Evolutionary conservation across 1,140 invertebrate species (phyloP).

Genomic region (Macrobrachium nipponense): DNA sequence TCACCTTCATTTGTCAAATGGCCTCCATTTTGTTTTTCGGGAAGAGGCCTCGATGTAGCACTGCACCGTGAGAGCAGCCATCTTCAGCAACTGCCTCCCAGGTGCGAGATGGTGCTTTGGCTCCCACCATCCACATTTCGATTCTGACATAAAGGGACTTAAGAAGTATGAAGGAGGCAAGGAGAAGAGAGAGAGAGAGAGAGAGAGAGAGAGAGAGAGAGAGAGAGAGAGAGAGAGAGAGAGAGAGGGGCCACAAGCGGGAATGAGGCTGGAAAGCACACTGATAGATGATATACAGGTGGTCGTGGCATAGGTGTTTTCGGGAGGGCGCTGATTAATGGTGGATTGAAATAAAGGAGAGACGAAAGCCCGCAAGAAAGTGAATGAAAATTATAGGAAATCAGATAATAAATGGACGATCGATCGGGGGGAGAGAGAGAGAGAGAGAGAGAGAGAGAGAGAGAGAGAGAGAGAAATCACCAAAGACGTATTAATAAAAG

Average conservation of each 20-base stretch:
- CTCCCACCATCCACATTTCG: no score
- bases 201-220: slow-evolving; percentile 19
- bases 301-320: slow-evolving; percentile 1
- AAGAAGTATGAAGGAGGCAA: not conserved
- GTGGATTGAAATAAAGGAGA: not conserved
- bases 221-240: slow-evolving; percentile 25
- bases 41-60: no score
- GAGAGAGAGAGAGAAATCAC: not conserved
- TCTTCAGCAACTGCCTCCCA: no score
- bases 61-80: no score
- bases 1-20: no score
- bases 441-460: slow-evolving; percentile 6
- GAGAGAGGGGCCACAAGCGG: slow-evolving; percentile 6
- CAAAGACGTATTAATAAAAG: not conserved
- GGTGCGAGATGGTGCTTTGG: no score
- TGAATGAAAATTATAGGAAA: not conserved
- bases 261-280: not conserved
- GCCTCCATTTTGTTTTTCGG: no score
- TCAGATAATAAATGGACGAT: not conserved
- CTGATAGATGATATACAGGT: not conserved
- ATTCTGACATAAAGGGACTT: no score
- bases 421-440: slow-evolving; percentile 4
- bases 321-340: slow-evolving; percentile 1
- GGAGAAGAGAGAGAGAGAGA: slow-evolving; percentile 15
- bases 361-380: slow-evolving; percentile 2